Base-by-base conservation (phyloP, 1,140 invertebrate species). In the Micrasema minimum region DNA sequence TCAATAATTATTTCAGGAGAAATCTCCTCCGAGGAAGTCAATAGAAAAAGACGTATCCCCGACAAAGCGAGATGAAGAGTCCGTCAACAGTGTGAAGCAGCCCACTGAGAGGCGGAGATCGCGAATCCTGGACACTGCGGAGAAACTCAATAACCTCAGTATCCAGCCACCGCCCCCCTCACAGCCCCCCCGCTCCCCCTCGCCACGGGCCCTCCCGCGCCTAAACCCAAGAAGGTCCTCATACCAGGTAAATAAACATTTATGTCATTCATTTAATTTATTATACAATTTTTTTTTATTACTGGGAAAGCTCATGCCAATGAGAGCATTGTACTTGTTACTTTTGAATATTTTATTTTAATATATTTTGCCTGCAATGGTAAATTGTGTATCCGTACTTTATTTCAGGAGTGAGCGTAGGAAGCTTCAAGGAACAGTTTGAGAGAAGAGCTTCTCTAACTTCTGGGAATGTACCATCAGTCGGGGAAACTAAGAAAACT, bases 371-470 rank as follows among this genome's bases (percentile, higher is more conserved):
- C n/a, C n/a, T n/a, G n/a, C n/a, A n/a, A n/a, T n/a, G n/a, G n/a
- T n/a, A n/a, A n/a, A n/a, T n/a, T n/a, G n/a, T n/a, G n/a, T n/a
- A n/a, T n/a, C n/a, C n/a, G n/a, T n/a, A n/a, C n/a, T n/a, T n/a
- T n/a, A n/a, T 62, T 66, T 1, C 22, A 84, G 82, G 90, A 23
- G 91, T 93, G 11, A 93, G 92, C 78, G 93, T 94, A 1, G 91
- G 90, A 65, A 93, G 91, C 77, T 92, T 91, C 62, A 94, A 93
- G 75, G 90, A 91, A 74, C 92, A 92, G 75, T 95, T 93, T 79
- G 93, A 95, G 77, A 83, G 90, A 26, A 90, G 91, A 82, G 91
- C 88, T 23, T 92, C 88, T 74, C 85, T 89, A 37, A 90, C 86
- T 0, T 87, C 77, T 16, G 70, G 70, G 23, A 69, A 55, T 69